Evolutionary conservation across 2,113 vertebrate genomes (phyloP), one percentile per base, ranked within the genome.

Genomic region (Paramisgurnus dabryanus): DNA sequence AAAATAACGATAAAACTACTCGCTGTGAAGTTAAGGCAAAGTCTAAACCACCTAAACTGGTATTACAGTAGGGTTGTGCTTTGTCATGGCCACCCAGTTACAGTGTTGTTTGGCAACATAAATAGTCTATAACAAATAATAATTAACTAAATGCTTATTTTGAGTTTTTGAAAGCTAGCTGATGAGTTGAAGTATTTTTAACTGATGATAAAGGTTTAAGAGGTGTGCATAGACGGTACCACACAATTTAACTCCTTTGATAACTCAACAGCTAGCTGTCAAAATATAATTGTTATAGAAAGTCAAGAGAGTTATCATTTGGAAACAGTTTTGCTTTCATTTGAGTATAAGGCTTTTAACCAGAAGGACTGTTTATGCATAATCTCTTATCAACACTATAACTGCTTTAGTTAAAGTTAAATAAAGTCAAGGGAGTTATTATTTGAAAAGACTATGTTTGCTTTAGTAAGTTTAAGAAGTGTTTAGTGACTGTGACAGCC

Each of bases 11-110:
- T 5, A 4, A 11, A 13, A 64, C 22, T n/a, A 2, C 17, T 27
- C 6, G 7, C n/a, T 74, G 6, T 74, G 40, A 74, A 43, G 55
- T 45, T 43, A 18, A 45, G n/a, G 41, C 10, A 6, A 74, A 43
- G n/a, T 45, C 9, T 43, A 64, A 76, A 50, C 67, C 58, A 75
- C 63, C 61, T 55, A 12, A 60, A 12, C n/a, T 22, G 49, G 60
- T 63, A 17, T 10, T 75, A 10, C 77, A 76, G 78, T 43, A 17
- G 45, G 66, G 57, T 82, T 79, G 66, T 88, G 88, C 88, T 89
- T 89, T 89, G 88, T 89, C 88, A 89, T 88, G 79, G 85, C 77
- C 76, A 80, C 84, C 84, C 84, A 88, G 83, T 67, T 8, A 80
- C 71, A 12, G 50, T n/a, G 75, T 66, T 58, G 66, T 75, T 57